Conservation (phyloP, 2,888 invertebrate species). For the Nephrotoma appendiculata region DNA sequence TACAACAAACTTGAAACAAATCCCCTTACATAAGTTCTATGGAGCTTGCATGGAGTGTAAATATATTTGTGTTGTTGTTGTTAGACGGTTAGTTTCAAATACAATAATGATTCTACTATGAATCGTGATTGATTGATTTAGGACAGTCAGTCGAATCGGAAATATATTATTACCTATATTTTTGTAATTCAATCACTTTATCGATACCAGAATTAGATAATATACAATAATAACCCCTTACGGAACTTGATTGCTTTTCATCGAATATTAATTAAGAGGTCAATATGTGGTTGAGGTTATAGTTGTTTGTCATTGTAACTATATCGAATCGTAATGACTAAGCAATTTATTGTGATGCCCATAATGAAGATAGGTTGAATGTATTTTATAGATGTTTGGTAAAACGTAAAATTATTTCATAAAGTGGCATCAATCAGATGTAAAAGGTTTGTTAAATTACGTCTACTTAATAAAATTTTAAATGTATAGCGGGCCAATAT, state of each 20-base stretch:
- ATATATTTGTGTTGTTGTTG: not conserved
- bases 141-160: not conserved
- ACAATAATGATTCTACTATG: not conserved
- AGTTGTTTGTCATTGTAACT: not conserved
- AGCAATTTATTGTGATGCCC: not conserved
- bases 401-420: too few species aligned
- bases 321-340: not conserved
- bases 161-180: not conserved
- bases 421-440: too few species aligned
- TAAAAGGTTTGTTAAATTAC: too few species aligned
- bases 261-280: not conserved
- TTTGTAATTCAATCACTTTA: not conserved
- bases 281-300: not conserved
- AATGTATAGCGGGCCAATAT: too few species aligned
- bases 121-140: not conserved
- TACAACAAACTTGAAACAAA: too few species aligned
- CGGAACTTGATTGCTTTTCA: not conserved
- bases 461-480: too few species aligned
- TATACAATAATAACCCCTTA: not conserved
- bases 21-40: too few species aligned
- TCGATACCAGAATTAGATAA: not conserved
- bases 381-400: too few species aligned
- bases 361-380: not conserved
- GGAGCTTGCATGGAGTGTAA: too few species aligned
- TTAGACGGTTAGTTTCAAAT: not conserved